Percentiles rank a stretch among this genome's conserved stretches.
Conservation (phyloP, 2,888 invertebrate genomes). For the Ariolimax columbianus region DNA sequence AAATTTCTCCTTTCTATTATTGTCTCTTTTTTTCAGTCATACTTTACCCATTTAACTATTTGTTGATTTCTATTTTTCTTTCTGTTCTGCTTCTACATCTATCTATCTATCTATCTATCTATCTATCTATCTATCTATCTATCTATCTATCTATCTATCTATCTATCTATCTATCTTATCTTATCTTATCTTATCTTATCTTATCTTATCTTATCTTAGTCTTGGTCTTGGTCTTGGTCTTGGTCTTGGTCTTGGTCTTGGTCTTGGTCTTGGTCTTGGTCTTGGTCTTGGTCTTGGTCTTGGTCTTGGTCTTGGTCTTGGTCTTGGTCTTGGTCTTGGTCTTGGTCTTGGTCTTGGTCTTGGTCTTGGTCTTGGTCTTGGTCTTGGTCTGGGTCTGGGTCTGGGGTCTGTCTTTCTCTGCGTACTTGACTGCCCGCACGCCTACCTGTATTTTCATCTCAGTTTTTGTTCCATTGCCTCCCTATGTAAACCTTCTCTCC, state of each 20-base stretch:
- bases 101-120: slow-evolving; percentile 4
- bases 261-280: neutral
- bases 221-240: too few relatives aligned
- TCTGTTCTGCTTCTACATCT: too few relatives aligned
- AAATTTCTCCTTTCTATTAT: too few relatives aligned
- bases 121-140: neutral
- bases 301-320: neutral
- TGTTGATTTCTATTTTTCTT: too few relatives aligned
- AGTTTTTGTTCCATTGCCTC: neutral
- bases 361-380: neutral
- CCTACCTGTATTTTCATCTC: neutral
- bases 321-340: slow-evolving; percentile 7
- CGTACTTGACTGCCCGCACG: neutral
- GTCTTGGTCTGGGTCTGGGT: neutral
- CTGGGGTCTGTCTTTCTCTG: neutral
- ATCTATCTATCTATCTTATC: neutral
- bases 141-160: neutral
- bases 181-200: neutral
- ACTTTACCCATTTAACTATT: too few relatives aligned
- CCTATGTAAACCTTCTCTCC: neutral
- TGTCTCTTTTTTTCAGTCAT: too few relatives aligned
- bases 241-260: neutral
- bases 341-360: neutral
- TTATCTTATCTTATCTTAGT: too few relatives aligned
- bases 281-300: neutral